Base-by-base conservation (phyloP, 2,888 invertebrate species). In the Gymnoscelis rufifasciata region DNA sequence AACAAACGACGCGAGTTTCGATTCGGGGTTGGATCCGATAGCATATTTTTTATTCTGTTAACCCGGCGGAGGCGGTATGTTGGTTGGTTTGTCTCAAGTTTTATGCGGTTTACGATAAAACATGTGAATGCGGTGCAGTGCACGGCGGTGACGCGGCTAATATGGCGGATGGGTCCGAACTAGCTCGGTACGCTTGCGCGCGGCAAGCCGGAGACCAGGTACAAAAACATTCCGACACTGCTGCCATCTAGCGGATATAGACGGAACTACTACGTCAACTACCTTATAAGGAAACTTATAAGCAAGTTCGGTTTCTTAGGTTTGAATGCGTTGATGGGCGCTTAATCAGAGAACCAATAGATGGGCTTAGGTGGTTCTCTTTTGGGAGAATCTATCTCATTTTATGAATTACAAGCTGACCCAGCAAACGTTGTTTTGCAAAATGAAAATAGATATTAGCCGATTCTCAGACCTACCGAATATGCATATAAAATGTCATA, bases 141-240 rank as follows among this genome's bases (percentile, higher is more conserved):
- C 83, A 84, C 78, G 82, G 78, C 83, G 84, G 81, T 78, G 86
- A 86, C 84, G 83, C 86, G 84, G 84, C 84, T 83, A 88, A 88
- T 84, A 88, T 88, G 87, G 87, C 88, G 86, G 87, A 83, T 80
- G 86, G 78, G 78, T 84, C 84, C 74, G 75, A 83, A 88, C 87
- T 87, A 58, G 56, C 58, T 54, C 40, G 47, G 51, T 51, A 87
- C 86, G 87, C 86, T 78, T 84, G 86, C 86, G 78, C 74, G 59
- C 57, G 57, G 64, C 59, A 60, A 58, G 59, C 61, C 57, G 55
- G 72, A 50, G 64, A 61, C 56, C 81, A 80, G 80, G 81, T 83
- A 83, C 72, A 74, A 77, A 77, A 77, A 78, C 73, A 74, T 62
- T 53, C 41, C 57, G 53, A 46, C 12, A 7, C 56, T 71, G 51